Base-by-base conservation (phyloP, 2,113 vertebrate genomes). In the Melanotaenia duboulayi region DNA sequence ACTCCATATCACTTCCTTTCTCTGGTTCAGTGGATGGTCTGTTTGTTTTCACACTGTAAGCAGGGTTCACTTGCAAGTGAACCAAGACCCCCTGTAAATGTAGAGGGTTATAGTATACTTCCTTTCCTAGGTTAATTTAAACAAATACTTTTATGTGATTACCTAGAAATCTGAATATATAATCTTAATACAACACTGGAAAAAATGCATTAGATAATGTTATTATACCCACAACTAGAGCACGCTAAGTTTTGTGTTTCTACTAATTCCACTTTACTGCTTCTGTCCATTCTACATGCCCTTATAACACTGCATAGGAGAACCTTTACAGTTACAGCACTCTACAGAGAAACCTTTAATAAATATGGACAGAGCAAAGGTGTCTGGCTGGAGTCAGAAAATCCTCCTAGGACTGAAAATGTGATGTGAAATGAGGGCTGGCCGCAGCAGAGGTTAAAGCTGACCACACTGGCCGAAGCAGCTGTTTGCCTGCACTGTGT, bases 381-480 rank as follows among this genome's bases (percentile, higher is more conserved):
- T 66, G 76, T 54, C 63, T 67, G 76, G 60, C 51, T 80, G 13
- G 7, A 77, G 65, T 63, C 28, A 57, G 12, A 74, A 74, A 82
- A 60, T 68, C 54, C 82, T 77, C 66, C 37, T 32, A 83, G 65
- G 80, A 75, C 66, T 46, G 32, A 49, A 78, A 77, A 58, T 22
- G 59, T 49, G 62, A 74, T 71, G 77, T 71, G 48, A 76, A 76
- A 82, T 23, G 72, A 82, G 74, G 65, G 76, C 55, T 72, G 74
- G 71, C 13, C 4, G 7, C 35, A 35, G 65, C 61, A 1, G 81
- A 69, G 88, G 89, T 85, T 79, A 78, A 65, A 22, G 20, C 65
- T 77, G 82, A 90, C 89, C 90, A 50, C 89, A 62, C 5, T 71
- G 78, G 74, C 72, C 40, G 0, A 1, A 65, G 62, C 87, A 87